These are phyloP conservation scores for Ophthalmolycus amberensis DNA, from an alignment of 2,113 vertebrate genomes.

Conservation along the genomic window DNA sequence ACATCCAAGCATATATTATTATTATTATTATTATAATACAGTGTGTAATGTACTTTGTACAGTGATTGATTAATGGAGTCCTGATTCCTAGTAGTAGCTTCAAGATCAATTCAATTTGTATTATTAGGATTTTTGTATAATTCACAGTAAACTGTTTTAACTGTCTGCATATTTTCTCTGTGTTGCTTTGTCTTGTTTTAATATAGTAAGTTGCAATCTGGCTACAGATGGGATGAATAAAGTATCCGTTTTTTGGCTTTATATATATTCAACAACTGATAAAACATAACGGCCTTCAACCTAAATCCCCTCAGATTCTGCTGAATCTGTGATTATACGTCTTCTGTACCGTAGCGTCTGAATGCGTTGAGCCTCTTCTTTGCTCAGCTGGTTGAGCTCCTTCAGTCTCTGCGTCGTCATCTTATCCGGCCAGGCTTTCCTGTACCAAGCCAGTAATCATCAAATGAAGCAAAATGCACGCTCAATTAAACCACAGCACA, in stretches of 20 bases:
- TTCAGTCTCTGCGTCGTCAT: conserved; percentile 69
- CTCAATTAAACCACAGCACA: conserved; percentile 40
- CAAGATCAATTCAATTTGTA: not conserved
- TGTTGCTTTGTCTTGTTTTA: not conserved
- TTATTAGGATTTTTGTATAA: not conserved
- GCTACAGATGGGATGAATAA: not conserved
- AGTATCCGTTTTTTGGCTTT: not conserved
- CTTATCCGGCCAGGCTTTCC: conserved; percentile 80
- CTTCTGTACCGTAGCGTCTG: conserved; percentile 73
- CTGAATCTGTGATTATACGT: not conserved
- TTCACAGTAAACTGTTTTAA: not conserved
- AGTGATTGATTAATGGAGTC: too few species aligned
- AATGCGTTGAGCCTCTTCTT: conserved; percentile 70
- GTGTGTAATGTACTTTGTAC: too few species aligned
- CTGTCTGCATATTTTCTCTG: not conserved
- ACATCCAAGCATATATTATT: not conserved
- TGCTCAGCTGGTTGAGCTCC: conserved; percentile 72
- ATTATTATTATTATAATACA: not conserved
- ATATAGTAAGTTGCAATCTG: not conserved
- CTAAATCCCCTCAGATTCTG: not conserved
- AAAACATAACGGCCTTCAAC: not conserved
- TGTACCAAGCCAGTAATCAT: conserved; percentile 53
- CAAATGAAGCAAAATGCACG: conserved; percentile 27
- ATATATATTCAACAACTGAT: not conserved
- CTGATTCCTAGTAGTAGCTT: not conserved